Base-by-base conservation (phyloP, 2,113 vertebrate species). In the Oceanodroma tethys region DNA sequence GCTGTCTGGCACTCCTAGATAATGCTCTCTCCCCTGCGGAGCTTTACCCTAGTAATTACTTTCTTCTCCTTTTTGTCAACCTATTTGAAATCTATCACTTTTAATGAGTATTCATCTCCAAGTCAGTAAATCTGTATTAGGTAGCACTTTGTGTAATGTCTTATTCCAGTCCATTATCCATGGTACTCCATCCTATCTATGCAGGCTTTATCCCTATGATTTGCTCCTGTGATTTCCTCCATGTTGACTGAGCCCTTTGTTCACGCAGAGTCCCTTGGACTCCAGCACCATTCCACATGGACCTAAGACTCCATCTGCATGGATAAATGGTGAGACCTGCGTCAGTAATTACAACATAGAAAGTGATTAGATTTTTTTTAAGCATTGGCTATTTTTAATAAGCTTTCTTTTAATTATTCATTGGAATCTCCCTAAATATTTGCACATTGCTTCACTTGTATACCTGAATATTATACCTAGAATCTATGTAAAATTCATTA, bases 71-170 rank as follows among this genome's bases (percentile, higher is more conserved):
- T 90, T 96, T 95, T 93, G 86, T 93, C 86, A 93, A 93, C 94
- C 36, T 87, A 79, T 96, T 95, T 95, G 86, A 92, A 97, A 95
- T 95, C 86, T 94, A 95, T 89, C 83, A 93, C 83, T 93, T 93
- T 88, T 86, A 96, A 95, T 97, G 91, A 91, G 47, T 89, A 94
- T 95, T 95, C 95, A 72, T 95, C 80, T 89, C 70, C 43, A 96
- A 95, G 65, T 93, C 76, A 79, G 88, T 92, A 94, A 90, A 90
- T 92, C 86, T 92, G 60, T 82, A 80, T 73, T 89, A 91, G 62
- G 81, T 93, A 82, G n/a, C 76, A 85, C 78, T 93, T 79, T 1
- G 3, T 66, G 53, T 91, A 94, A 95, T 56, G 68, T 95, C 92
- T 96, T 87, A 91, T 72, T 94, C 53, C 70, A 89, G 53, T 73